Percentiles rank a stretch among this genome's conserved stretches.
These are phyloP conservation scores for Drosophila kanapiae DNA, from an alignment of 1,140 invertebrate genomes.

Conservation along the genomic window DNA sequence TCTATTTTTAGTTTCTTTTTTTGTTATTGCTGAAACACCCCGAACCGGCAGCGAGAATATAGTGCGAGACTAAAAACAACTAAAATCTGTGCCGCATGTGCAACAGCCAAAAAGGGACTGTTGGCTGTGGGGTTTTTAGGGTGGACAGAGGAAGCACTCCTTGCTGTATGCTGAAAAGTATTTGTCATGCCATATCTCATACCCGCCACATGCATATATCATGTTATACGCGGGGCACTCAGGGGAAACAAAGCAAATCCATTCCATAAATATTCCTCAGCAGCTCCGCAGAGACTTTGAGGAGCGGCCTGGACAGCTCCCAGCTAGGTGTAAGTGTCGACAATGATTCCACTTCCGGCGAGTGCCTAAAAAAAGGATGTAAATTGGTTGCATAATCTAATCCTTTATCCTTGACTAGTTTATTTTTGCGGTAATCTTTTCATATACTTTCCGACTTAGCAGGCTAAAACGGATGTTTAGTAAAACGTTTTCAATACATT, in stretches of 20 bases:
- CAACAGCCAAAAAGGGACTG: conserved; percentile 44
- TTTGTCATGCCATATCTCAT: conserved; percentile 56
- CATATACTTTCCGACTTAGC: background rate
- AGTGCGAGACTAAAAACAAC: conserved; percentile 58
- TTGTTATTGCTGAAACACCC: conserved; percentile 10
- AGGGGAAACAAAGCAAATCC: conserved; percentile 49
- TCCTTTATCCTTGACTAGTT: conserved; percentile 10
- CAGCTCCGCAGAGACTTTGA: background rate
- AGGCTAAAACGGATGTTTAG: background rate
- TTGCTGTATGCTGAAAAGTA: conserved; percentile 54
- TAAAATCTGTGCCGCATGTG: conserved; percentile 57
- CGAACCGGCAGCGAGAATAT: conserved; percentile 30
- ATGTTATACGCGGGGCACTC: conserved; percentile 41
- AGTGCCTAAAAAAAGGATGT: background rate
- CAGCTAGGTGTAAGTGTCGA: conserved; percentile 29
- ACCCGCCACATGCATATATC: conserved; percentile 44
- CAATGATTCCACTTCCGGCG: conserved; percentile 17
- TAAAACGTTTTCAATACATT: background rate
- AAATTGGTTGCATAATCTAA: conserved; percentile 16
- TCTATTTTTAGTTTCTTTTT: conserved; percentile 25
- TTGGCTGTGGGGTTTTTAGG: conserved; percentile 27
- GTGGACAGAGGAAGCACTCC: conserved; percentile 22
- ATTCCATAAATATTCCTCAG: conserved; percentile 47
- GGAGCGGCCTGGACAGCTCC: background rate
- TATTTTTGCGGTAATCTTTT: conserved; percentile 1